phyloP scores from a whole-genome alignment of 2,113 vertebrate species.

The Drymodes brunneopygia region DNA sequence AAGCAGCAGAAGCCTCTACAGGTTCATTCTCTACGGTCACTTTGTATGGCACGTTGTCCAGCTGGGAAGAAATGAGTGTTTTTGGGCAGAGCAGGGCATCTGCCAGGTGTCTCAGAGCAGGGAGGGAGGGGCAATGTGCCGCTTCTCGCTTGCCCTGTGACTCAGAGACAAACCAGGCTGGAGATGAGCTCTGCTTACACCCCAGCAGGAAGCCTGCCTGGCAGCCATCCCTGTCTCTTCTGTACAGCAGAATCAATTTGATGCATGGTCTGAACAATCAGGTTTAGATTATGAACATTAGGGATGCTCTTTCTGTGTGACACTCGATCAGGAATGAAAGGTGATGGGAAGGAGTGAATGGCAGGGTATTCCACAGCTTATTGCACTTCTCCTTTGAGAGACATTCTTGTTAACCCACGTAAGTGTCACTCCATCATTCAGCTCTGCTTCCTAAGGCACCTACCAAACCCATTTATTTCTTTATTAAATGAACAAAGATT shows the following conservation, averaged over 20 bases:
- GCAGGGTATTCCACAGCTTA: neutral
- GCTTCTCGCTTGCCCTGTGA: neutral
- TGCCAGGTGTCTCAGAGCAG: neutral
- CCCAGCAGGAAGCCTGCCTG: neutral
- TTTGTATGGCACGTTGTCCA: neutral
- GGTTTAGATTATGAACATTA: neutral
- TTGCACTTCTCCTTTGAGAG: neutral
- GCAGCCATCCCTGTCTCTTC: neutral
- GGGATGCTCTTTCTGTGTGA: neutral
- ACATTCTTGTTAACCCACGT: neutral
- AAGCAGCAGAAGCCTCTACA: neutral
- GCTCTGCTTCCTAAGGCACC: neutral
- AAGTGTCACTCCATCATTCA: neutral
- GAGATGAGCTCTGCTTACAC: neutral
- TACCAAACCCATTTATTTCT: neutral
- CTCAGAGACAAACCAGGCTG: neutral
- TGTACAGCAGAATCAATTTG: neutral
- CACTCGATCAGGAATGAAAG: neutral
- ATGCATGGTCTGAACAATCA: neutral
- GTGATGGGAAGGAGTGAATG: neutral
- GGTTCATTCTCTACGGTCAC: neutral
- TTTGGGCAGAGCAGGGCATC: neutral
- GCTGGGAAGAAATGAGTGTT: neutral
- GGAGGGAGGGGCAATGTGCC: rapidly evolving
- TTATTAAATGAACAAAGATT: neutral